Evolutionary conservation across 1,140 invertebrate genomes (phyloP), one percentile per base, ranked within the genome.

Genomic region (Drosophila azteca): DNA sequence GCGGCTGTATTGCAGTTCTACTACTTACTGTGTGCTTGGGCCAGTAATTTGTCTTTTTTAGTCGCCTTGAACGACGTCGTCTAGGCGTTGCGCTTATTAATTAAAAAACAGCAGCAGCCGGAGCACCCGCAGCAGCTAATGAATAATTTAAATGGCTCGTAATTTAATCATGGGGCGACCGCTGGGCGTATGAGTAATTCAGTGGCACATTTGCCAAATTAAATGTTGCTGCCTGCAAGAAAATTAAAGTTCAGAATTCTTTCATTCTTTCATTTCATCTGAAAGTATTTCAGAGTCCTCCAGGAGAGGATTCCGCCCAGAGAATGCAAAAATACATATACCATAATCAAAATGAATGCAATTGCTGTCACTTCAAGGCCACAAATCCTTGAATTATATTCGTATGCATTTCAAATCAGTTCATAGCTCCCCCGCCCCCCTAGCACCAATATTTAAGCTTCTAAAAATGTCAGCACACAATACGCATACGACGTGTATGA

Each of bases 81-180:
- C 81, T 65, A 74, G 77, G 60, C 67, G 11, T 39, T 5, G 35
- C 35, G 51, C 48, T 52, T 78, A 87, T 87, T 78, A 85, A 87
- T 87, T 85, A 85, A 85, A 82, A 78, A 65, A 69, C 3, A 24
- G 2, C 74, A 77, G 67, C 68, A 80, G 68, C 68, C 17, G 17
- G 17, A 26, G 4, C 24, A 24, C 1, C 74, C 74, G 67, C 68
- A 80, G 68, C 68, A 54, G 72, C 44, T 48, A 20, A 3, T 58
- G 39, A 41, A 69, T 70, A 69, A 46, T 64, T 59, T 62, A 68
- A 59, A 49, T 50, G 22, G 39, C 53, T 43, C 62, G 41, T 81
- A 84, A 84, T 81, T 87, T 87, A 84, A 81, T 84, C 68, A 85
- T 61, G 45, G n/a, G 45, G 11, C 64, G 53, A 44, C 46, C 64